These are phyloP conservation scores for Notodonta dromedarius DNA, from an alignment of 2,888 invertebrate species.

Conservation along the genomic window DNA sequence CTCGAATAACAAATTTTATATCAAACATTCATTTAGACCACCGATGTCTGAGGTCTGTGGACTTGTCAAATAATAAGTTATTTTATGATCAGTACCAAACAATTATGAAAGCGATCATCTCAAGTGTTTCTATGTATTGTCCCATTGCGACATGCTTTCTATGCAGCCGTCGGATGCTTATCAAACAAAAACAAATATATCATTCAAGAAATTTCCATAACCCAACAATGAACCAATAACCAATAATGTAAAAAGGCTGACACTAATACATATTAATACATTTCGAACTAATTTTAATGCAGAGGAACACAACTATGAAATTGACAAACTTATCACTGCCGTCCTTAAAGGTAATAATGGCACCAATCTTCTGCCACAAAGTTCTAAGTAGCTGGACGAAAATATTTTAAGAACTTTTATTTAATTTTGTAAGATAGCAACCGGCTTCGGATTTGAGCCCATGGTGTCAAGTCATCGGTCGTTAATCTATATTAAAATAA, in stretches of 20 bases:
- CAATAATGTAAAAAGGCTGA: conserved; percentile 74
- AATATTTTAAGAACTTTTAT: conserved; percentile 8
- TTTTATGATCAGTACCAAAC: no score
- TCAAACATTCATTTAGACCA: no score
- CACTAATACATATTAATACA: conserved; percentile 79
- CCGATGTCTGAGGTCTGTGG: no score
- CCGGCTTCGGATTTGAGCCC: conserved; percentile 50
- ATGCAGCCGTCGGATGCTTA: conserved; percentile 25
- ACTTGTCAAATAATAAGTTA: no score
- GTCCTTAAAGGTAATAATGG: neutral
- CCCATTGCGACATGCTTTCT: neutral
- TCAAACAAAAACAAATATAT: conserved; percentile 53
- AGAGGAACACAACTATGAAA: conserved; percentile 57
- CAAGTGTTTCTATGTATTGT: neutral
- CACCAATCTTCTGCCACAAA: conserved; percentile 10
- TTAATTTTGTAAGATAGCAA: conserved; percentile 37
- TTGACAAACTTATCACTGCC: conserved; percentile 28
- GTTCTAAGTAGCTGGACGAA: conserved; percentile 11
- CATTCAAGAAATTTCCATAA: conserved; percentile 63
- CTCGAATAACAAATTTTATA: no score
- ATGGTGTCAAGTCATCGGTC: conserved; percentile 79
- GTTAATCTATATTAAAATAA: conserved; percentile 83
- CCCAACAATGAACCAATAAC: conserved; percentile 76
- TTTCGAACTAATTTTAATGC: conserved; percentile 73
- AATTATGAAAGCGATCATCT: no score